Conservation (phyloP, 1,140 invertebrate genomes). For the Thaumetopoea pityocampa region DNA sequence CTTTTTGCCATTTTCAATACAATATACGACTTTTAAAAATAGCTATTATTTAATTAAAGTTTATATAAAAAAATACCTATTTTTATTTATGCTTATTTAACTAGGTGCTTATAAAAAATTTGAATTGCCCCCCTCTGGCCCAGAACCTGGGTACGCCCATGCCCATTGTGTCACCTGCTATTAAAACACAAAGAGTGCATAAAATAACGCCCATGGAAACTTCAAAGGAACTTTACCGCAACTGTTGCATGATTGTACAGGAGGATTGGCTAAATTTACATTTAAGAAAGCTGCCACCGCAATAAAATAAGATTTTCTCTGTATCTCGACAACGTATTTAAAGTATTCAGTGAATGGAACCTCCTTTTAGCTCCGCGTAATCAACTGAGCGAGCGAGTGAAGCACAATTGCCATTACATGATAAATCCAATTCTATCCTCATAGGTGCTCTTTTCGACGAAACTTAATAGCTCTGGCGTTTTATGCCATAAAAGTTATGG, state of each 20-base stretch:
- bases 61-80: too few relatives aligned
- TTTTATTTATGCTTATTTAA: too few relatives aligned
- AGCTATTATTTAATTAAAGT: too few relatives aligned
- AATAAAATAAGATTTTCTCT: constrained; percentile 14
- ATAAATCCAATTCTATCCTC: constrained; percentile 58
- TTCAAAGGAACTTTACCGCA: too few relatives aligned
- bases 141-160: too few relatives aligned
- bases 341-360: constrained; percentile 37
- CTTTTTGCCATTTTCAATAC: too few relatives aligned
- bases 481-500: constrained; percentile 31
- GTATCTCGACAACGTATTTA: constrained; percentile 36
- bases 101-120: too few relatives aligned
- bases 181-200: too few relatives aligned
- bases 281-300: not conserved
- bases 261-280: not conserved
- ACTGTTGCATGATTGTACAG: not conserved
- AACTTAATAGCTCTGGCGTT: constrained; percentile 30
- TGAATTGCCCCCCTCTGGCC: too few relatives aligned
- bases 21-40: too few relatives aligned
- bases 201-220: too few relatives aligned
- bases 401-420: constrained; percentile 52
- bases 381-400: constrained; percentile 46
- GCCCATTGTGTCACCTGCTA: too few relatives aligned
- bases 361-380: constrained; percentile 36
- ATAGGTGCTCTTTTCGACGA: constrained; percentile 29